phyloP scores from a whole-genome alignment of 1,140 invertebrate species.

The Battus philenor region DNA sequence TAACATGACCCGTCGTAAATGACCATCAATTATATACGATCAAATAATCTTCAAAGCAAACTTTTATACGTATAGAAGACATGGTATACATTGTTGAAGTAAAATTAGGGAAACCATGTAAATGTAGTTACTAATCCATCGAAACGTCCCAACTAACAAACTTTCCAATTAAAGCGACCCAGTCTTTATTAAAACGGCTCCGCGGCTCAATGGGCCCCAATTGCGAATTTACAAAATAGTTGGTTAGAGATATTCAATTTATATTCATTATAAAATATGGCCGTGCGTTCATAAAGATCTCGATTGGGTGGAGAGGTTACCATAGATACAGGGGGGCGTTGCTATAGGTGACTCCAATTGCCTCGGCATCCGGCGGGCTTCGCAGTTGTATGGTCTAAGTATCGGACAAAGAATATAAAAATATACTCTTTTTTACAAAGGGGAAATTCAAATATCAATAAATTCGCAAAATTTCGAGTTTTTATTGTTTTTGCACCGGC shows the following conservation, averaged over 20 bases:
- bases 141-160: constrained; percentile 25
- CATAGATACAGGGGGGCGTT: constrained; percentile 59
- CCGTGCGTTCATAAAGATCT: constrained; percentile 53
- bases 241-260: constrained; percentile 50
- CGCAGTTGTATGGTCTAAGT: constrained; percentile 31
- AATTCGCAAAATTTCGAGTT: not conserved
- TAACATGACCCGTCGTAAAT: no score
- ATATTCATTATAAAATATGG: constrained; percentile 56
- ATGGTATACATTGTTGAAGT: no score
- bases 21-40: no score
- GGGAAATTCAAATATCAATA: not conserved
- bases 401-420: constrained; percentile 2
- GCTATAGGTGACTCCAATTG: constrained; percentile 60
- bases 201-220: constrained; percentile 30
- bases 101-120: no score
- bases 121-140: constrained; percentile 19
- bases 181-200: constrained; percentile 25
- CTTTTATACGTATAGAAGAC: no score
- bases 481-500: constrained; percentile 3
- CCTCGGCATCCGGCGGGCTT: constrained; percentile 42
- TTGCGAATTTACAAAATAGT: constrained; percentile 51
- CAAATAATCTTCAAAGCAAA: no score
- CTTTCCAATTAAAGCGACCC: constrained; percentile 31
- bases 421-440: constrained; percentile 8
- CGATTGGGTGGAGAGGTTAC: constrained; percentile 44